A percentile compares a stretch with the other conserved stretches of the same genome.
phyloP scores from a whole-genome alignment of 2,888 invertebrate species.

The Rhopalosiphum nymphaeae region DNA sequence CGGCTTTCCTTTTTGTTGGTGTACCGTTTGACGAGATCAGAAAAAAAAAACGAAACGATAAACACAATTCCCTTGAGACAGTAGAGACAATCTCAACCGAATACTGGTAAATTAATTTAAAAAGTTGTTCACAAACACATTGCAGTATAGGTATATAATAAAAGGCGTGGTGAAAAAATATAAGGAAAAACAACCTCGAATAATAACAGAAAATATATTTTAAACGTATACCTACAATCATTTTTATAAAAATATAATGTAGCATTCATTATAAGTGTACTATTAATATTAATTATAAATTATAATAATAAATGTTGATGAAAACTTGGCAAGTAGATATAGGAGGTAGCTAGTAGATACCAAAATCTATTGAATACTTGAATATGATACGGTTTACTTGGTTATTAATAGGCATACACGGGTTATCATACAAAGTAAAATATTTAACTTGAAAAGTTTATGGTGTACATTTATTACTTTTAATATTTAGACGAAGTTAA shows the following conservation, averaged over 20 bases:
- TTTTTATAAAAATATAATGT: background rate
- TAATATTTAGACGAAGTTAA: background rate
- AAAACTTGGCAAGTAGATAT: too few species aligned
- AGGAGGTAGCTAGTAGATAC: background rate
- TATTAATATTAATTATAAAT: background rate
- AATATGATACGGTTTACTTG: background rate
- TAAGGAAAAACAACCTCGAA: background rate
- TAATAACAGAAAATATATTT: background rate
- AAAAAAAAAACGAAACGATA: conserved; percentile 36
- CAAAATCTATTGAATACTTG: background rate
- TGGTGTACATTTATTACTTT: background rate
- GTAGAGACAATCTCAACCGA: conserved; percentile 33
- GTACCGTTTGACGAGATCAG: conserved; percentile 43
- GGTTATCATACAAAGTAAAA: background rate
- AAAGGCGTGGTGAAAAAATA: background rate
- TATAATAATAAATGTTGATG: background rate
- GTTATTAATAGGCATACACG: background rate
- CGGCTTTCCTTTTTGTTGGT: conserved; percentile 19
- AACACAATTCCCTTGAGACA: conserved; percentile 30
- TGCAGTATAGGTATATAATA: background rate
- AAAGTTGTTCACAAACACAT: conserved; percentile 7
- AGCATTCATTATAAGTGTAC: background rate
- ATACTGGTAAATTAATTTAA: conserved; percentile 52
- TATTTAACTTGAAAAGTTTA: background rate
- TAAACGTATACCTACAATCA: background rate